Evolutionary conservation across 2,113 vertebrate species (phyloP), one percentile per base, ranked within the genome.

Genomic region (Neodon shergylaensis): DNA sequence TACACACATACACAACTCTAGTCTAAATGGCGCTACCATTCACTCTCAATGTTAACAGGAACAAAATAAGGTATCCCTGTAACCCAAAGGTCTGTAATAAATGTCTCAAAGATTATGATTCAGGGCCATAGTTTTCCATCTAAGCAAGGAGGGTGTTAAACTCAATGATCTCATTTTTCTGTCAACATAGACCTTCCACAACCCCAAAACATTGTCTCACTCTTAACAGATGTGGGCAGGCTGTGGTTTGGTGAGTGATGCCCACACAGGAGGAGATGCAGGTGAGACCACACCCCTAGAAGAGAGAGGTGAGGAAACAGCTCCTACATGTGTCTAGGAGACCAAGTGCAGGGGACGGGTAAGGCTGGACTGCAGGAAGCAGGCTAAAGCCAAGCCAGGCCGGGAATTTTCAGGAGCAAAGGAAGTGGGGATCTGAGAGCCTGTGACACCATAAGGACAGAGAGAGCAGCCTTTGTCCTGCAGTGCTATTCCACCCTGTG

Each of bases 41-140:
- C 2, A n/a, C 22, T 79, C 42, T n/a, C 84, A 61, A 0, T 10
- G 12, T 33, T 26, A 36, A 24, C 66, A 52, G 42, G 61, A 44
- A 39, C 5, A 42, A 31, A 65, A 22, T 19, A 31, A 72, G 14
- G 33, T 33, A 54, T 1, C 1, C 31, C 65, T 22, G 16, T 42
- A 79, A 39, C 28, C 31, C 17, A 24, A 58, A 33, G 52, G 14
- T 16, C 84, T 49, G 54, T 26, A 49, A 52, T 8, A 5, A 77
- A 3, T 0, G 8, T 12, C 24, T 66, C 1, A 5, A 2, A 36
- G 10, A 14, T 19, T 0, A 0, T 0, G 4, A 7, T n/a, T 36
- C 4, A 11, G 58, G 65, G 28, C 33, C 73, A 33, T 36, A 1
- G 17, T 5, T 58, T 47, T 44, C 88, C 0, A 0, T 47, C 47